phyloP scores from a whole-genome alignment of 2,113 vertebrate species.

The Urocitellus parryii region DNA sequence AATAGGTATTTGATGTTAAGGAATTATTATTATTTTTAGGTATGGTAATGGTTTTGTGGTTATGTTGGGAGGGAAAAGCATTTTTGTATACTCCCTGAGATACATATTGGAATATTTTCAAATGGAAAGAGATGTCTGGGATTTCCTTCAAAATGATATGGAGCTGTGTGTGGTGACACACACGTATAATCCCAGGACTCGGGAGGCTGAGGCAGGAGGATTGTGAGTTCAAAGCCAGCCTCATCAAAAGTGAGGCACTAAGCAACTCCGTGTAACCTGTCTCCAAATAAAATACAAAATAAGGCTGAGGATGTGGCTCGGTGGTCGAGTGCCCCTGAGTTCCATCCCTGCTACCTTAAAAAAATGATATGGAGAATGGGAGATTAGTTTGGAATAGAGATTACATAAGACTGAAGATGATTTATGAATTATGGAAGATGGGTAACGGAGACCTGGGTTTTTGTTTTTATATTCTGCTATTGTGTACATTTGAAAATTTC shows the following conservation, averaged over 20 bases:
- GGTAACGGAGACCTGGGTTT: neutral
- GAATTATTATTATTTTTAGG: neutral
- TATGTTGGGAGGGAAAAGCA: neutral
- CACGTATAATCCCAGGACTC: too few species aligned
- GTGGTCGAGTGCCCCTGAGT: too few species aligned
- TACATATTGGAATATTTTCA: slow-evolving; percentile 41
- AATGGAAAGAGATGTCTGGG: neutral
- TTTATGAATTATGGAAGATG: slow-evolving; percentile 44
- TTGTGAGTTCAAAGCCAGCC: too few species aligned
- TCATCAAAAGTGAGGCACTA: too few species aligned
- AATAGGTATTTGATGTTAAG: slow-evolving; percentile 16
- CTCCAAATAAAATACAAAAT: too few species aligned
- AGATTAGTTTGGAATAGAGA: neutral
- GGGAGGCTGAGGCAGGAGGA: too few species aligned
- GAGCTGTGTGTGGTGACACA: neutral
- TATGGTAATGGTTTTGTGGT: neutral
- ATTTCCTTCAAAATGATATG: slow-evolving; percentile 55
- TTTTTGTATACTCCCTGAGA: neutral
- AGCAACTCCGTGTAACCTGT: too few species aligned
- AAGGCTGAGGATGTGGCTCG: too few species aligned
- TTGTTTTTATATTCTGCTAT: slow-evolving; percentile 2
- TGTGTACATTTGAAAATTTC: slow-evolving; percentile 41
- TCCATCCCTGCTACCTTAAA: too few species aligned
- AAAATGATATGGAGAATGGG: slow-evolving; percentile 22
- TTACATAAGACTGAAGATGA: slow-evolving; percentile 18